Conservation (phyloP, 2,888 invertebrate species). For the Acrocyrtus sp. region DNA sequence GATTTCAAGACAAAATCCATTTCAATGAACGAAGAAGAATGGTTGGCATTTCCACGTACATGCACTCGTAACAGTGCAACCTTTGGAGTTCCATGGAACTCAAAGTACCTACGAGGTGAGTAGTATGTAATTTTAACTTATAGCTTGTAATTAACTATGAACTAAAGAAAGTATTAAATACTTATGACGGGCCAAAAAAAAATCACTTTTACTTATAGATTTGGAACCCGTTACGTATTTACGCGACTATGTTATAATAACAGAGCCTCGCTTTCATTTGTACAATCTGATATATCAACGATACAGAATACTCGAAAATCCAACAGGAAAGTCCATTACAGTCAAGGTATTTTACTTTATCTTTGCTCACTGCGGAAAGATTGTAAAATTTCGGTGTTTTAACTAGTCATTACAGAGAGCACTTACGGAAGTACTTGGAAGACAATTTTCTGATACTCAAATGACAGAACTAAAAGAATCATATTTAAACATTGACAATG, state of each 20-base stretch:
- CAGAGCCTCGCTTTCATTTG: slow-evolving; percentile 56
- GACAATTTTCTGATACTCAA: slow-evolving; percentile 69
- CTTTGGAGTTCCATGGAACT: slow-evolving; percentile 56
- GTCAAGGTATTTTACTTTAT: no score
- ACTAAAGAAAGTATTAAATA: neutral
- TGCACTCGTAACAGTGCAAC: slow-evolving; percentile 58
- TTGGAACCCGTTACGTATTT: slow-evolving; percentile 57
- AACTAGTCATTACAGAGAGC: slow-evolving; percentile 71
- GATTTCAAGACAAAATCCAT: slow-evolving; percentile 59
- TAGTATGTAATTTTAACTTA: no score
- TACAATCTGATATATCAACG: slow-evolving; percentile 60
- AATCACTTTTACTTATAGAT: slow-evolving; percentile 28
- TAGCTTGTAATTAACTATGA: no score
- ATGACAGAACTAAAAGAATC: slow-evolving; percentile 22
- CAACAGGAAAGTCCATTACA: slow-evolving; percentile 56
- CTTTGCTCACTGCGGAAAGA: neutral
- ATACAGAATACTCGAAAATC: slow-evolving; percentile 59
- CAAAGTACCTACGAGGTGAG: slow-evolving; percentile 50
- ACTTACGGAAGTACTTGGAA: slow-evolving; percentile 75
- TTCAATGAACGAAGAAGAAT: slow-evolving; percentile 56
- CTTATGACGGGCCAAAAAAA: neutral
- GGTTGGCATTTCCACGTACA: slow-evolving; percentile 58
- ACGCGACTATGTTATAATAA: slow-evolving; percentile 52
- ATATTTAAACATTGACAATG: slow-evolving; percentile 63
- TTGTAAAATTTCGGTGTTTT: neutral